Percentiles rank a stretch among this genome's conserved stretches.
Conservation (phyloP, 2,888 invertebrate genomes). For the Cosmia trapezina region DNA sequence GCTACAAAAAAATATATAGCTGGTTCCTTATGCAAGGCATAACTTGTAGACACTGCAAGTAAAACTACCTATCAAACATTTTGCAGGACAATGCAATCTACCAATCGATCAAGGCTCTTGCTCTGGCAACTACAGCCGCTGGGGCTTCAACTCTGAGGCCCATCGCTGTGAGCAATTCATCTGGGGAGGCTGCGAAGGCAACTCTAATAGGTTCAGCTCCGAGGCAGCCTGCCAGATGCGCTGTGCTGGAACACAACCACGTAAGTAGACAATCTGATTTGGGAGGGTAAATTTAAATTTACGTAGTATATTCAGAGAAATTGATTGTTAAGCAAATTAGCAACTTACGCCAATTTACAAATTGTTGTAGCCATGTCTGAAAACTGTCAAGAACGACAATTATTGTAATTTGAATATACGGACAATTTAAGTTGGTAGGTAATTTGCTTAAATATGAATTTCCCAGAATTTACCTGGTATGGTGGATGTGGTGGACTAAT, state of each 20-base stretch:
- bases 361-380: not conserved
- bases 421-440: not conserved
- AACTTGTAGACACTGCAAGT: not conserved
- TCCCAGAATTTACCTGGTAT: not conserved
- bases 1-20: not conserved
- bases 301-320: too few relatives aligned
- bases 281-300: not conserved
- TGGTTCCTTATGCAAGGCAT: not conserved
- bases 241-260: conserved; percentile 92
- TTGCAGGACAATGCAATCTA: conserved; percentile 94
- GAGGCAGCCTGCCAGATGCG: conserved; percentile 95
- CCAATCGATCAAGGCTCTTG: conserved; percentile 94
- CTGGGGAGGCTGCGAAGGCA: conserved; percentile 97
- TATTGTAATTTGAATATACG: not conserved
- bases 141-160: conserved; percentile 93
- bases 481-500: not conserved
- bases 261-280: conserved; percentile 86
- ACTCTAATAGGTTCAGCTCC: conserved; percentile 95
- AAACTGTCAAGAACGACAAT: not conserved
- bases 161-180: conserved; percentile 93
- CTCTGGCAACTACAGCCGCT: conserved; percentile 93
- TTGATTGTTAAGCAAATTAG: not conserved
- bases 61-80: not conserved
- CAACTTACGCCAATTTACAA: not conserved
- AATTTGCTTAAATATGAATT: conserved; percentile 2